Conservation (phyloP, 1,140 invertebrate genomes). For the Battus philenor region DNA sequence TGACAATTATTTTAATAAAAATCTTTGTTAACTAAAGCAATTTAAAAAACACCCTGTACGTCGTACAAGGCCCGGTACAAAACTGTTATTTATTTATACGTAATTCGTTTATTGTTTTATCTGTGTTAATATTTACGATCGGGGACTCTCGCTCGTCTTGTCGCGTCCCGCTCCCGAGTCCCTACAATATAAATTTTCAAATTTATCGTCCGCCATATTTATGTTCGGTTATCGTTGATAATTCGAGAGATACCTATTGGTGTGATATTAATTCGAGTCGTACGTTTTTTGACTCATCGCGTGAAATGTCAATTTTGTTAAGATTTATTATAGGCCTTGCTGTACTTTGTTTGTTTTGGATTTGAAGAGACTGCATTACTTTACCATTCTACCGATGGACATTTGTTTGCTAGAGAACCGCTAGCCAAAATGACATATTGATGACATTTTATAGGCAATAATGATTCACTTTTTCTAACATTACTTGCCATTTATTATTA, state of each 20-base stretch:
- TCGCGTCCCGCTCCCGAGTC: constrained; percentile 42
- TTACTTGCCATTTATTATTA: too few relatives aligned
- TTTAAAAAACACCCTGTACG: constrained; percentile 40
- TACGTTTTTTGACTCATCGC: constrained; percentile 43
- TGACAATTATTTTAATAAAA: constrained; percentile 5
- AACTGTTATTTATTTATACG: constrained; percentile 68
- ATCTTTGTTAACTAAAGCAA: too few relatives aligned
- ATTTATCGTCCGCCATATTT: constrained; percentile 61
- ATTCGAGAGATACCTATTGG: constrained; percentile 47
- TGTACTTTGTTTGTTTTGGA: too few relatives aligned
- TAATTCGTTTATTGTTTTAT: constrained; percentile 75
- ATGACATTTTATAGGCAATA: too few relatives aligned
- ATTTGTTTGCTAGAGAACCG: too few relatives aligned
- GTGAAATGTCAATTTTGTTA: constrained; percentile 67
- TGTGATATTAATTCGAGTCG: constrained; percentile 57
- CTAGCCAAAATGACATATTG: too few relatives aligned
- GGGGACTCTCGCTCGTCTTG: constrained; percentile 31
- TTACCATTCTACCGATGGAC: too few relatives aligned
- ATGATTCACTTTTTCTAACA: too few relatives aligned
- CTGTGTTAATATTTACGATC: constrained; percentile 66
- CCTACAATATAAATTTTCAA: constrained; percentile 56
- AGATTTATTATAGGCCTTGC: constrained; percentile 54
- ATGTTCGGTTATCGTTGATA: constrained; percentile 50
- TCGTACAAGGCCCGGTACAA: constrained; percentile 53
- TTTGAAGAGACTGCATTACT: too few relatives aligned